Evolutionary conservation across 2,888 invertebrate species (phyloP), one percentile per base, ranked within the genome.

Genomic region (Drosophila silvestris): DNA sequence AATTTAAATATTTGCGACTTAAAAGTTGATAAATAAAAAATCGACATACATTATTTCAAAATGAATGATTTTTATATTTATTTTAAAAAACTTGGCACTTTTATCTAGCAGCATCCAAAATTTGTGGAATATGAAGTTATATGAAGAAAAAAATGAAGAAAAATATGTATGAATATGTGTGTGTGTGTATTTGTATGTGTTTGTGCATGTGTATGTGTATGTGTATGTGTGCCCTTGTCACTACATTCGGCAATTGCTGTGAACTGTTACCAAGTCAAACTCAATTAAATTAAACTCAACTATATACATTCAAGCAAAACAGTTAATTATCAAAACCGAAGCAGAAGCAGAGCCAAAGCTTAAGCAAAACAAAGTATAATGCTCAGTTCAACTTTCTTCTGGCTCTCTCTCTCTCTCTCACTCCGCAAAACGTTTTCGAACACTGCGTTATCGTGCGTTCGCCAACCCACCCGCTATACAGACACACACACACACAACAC

Each of bases 381-480:
- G 62, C 68, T 62, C 52, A 16, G 66, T 57, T 70, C 50, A 70
- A 68, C 37, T 47, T 50, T 68, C 28, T 22, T 57, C 39, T 51
- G n/a, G 28, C 19, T 39, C 16, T 54, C 53, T 22, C 66, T 37
- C 65, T 33, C 35, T 28, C 14, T 53, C 26, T 30, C 57, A 44
- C 67, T 58, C 16, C 54, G 61, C 41, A 50, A 57, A 54, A 58
- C 62, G 35, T 70, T 69, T 66, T 54, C 60, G 44, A 68, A 5
- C 28, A 39, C 9, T 65, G 62, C 52, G 70, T 83, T 88, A 80
- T 85, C 83, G 83, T 76, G 74, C 82, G 67, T 78, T 83, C 69
- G 82, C 79, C 79, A 80, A 88, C 72, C 83, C 83, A 83, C 83
- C 88, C 82, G 79, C 83, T 78, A 80, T 54, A 74, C 64, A 70